These are phyloP conservation scores for Peucedramus taeniatus DNA, from an alignment of 2,113 vertebrate genomes.

Conservation along the genomic window DNA sequence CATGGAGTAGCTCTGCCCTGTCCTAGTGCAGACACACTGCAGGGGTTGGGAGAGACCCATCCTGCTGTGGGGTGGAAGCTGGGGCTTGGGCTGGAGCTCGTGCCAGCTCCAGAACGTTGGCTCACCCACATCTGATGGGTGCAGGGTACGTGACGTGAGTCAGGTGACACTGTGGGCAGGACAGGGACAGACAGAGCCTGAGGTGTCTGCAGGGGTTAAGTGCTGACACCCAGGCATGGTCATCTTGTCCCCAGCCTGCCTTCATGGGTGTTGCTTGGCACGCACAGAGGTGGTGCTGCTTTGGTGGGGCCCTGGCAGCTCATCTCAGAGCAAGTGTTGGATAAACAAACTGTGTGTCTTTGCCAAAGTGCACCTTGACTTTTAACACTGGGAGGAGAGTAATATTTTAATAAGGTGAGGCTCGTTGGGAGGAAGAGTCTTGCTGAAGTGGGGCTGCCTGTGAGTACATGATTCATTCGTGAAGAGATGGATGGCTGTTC, in stretches of 20 bases:
- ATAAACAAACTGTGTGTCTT: not conserved
- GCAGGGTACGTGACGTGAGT: not conserved
- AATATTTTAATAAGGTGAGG: not conserved
- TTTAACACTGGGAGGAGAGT: not conserved
- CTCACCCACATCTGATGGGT: fast-evolving
- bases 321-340: not conserved
- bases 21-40: not conserved
- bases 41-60: not conserved
- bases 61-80: not conserved
- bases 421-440: not conserved
- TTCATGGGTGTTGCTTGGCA: fast-evolving
- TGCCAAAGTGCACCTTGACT: not conserved
- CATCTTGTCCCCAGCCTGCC: not conserved
- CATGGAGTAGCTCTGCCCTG: fast-evolving
- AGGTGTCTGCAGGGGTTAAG: not conserved
- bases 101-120: fast-evolving
- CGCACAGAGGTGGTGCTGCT: not conserved
- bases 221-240: not conserved
- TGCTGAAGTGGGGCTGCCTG: not conserved
- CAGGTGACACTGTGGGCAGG: not conserved
- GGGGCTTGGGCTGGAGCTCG: fast-evolving
- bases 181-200: not conserved
- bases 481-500: not conserved
- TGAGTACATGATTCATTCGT: not conserved
- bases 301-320: not conserved